Evolutionary conservation across 2,113 vertebrate species (phyloP).

Genomic region (Delphinus delphis): DNA sequence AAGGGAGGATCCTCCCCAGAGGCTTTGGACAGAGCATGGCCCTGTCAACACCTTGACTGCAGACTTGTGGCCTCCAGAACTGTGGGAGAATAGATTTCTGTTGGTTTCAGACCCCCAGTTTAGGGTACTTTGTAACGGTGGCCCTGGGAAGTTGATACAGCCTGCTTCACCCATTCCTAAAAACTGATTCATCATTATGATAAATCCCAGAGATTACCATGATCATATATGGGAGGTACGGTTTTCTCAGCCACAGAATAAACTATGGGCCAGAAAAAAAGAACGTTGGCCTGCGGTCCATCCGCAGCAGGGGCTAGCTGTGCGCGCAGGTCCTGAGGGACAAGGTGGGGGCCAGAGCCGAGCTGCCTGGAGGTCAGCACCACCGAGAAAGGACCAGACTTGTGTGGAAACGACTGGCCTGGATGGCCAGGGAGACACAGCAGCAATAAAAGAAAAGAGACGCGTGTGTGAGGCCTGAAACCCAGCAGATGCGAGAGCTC

Average conservation of each 20-base stretch:
- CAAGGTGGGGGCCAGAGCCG: not conserved
- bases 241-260: not conserved
- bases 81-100: rapidly evolving
- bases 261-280: too few species aligned
- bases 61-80: not conserved
- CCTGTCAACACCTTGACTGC: not conserved
- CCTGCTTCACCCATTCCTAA: not conserved
- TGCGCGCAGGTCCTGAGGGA: not conserved
- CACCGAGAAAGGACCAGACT: not conserved
- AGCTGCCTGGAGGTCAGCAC: not conserved
- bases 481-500: not conserved
- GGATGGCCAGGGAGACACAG: not conserved
- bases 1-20: rapidly evolving
- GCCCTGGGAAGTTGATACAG: not conserved
- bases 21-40: not conserved
- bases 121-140: too few species aligned
- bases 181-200: not conserved
- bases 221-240: rapidly evolving
- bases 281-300: rapidly evolving
- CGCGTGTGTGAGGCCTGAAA: conserved; percentile 27
- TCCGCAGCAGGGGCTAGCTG: too few species aligned
- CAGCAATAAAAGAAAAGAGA: not conserved
- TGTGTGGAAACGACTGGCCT: not conserved
- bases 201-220: not conserved
- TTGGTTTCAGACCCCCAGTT: not conserved